phyloP scores from a whole-genome alignment of 2,797 vertebrate genomes.

The Chiloscyllium punctatum region DNA sequence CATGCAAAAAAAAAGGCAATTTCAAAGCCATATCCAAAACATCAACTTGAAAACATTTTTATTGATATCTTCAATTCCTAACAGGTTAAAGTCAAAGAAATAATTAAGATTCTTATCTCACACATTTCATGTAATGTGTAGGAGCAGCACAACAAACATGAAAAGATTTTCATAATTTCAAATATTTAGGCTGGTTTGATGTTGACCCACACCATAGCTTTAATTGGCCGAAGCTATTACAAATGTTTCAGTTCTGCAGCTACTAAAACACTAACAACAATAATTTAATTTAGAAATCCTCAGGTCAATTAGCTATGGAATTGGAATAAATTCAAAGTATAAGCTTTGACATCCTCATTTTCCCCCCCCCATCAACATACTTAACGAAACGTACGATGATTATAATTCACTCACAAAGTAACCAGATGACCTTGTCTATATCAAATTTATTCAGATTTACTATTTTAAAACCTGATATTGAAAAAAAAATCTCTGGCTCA shows the following conservation, averaged over 20 bases:
- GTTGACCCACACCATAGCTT: not conserved
- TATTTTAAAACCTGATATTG: too few species aligned
- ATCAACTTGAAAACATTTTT: not conserved
- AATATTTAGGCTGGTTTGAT: not conserved
- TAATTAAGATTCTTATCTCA: not conserved
- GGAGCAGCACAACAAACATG: not conserved
- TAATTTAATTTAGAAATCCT: not conserved
- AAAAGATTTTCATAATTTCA: not conserved
- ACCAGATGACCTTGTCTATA: not conserved
- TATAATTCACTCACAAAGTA: not conserved
- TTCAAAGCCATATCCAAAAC: not conserved
- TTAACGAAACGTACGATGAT: not conserved
- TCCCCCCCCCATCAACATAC: not conserved
- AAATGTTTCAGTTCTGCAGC: not conserved
- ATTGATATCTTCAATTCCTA: not conserved
- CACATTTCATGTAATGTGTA: not conserved
- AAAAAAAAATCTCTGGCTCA: constrained; percentile 49
- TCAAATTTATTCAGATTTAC: not conserved
- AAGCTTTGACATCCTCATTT: not conserved
- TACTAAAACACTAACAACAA: not conserved
- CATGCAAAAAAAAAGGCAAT: not conserved
- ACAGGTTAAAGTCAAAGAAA: not conserved
- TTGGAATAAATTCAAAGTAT: not conserved
- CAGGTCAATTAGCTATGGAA: not conserved
- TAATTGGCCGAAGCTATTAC: not conserved